phyloP scores from a whole-genome alignment of 2,797 vertebrate genomes.

The Periparus ater region DNA sequence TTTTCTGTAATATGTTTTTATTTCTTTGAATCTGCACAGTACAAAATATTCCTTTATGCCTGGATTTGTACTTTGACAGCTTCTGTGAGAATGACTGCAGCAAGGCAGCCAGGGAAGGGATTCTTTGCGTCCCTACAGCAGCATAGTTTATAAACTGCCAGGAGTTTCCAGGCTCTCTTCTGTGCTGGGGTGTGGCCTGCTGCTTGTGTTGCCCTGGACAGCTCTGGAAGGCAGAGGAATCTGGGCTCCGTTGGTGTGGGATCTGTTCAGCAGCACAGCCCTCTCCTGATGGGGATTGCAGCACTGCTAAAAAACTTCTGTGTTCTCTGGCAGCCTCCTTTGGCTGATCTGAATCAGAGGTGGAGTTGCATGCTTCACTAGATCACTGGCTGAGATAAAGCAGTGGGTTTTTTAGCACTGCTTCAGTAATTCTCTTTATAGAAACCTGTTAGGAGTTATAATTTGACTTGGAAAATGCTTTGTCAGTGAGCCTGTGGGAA shows the following conservation, averaged over 20 bases:
- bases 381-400: constrained; percentile 41
- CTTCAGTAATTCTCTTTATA: constrained; percentile 30
- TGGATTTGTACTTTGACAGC: neutral
- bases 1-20: neutral
- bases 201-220: neutral
- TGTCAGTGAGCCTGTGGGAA: constrained; percentile 20
- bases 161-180: neutral
- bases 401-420: constrained; percentile 16
- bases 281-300: neutral
- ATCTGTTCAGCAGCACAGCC: neutral
- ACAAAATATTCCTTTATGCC: neutral
- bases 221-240: neutral
- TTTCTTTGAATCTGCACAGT: neutral
- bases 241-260: neutral
- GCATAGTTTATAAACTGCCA: neutral
- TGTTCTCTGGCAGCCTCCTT: constrained; percentile 36
- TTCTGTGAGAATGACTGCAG: neutral
- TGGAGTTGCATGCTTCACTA: constrained; percentile 16
- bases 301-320: neutral
- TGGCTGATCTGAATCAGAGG: constrained; percentile 29
- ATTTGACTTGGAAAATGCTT: constrained; percentile 21
- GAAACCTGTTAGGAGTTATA: constrained; percentile 28
- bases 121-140: neutral
- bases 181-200: neutral
- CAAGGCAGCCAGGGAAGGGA: neutral